Evolutionary conservation across 2,797 vertebrate genomes (phyloP).

Genomic region (Paratrypauchen microcephalus): DNA sequence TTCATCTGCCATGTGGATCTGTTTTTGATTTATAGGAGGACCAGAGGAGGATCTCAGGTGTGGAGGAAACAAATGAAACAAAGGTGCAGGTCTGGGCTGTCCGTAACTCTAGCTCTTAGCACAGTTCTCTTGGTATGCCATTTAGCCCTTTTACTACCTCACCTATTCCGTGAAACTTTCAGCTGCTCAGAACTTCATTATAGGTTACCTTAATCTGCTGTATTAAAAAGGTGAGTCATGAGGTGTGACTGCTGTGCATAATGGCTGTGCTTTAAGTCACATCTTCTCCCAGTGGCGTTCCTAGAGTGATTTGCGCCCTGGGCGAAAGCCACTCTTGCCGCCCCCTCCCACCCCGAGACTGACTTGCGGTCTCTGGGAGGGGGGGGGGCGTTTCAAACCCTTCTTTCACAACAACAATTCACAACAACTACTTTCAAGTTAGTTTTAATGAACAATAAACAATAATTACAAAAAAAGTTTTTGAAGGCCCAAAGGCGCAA

Average conservation of each 20-base stretch:
- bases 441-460: no score
- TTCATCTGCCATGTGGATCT: constrained; percentile 1
- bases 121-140: not conserved
- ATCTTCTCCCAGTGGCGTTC: no score
- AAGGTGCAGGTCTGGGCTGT: constrained; percentile 37
- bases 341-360: no score
- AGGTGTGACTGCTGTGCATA: not conserved
- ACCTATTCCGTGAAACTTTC: not conserved
- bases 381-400: no score
- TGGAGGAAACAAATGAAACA: constrained; percentile 32
- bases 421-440: no score
- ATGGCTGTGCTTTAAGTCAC: not conserved
- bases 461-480: no score
- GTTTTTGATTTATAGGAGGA: constrained; percentile 12
- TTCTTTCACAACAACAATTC: no score
- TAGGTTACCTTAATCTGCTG: constrained; percentile 17
- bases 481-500: no score
- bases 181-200: not conserved
- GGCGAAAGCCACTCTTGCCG: no score
- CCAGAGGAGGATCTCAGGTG: constrained; percentile 28
- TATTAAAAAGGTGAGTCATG: constrained; percentile 19
- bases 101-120: constrained; percentile 21
- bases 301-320: no score
- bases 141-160: not conserved
- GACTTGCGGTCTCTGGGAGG: no score